These are phyloP conservation scores for Erpetoichthys calabaricus DNA, from an alignment of 2,797 vertebrate genomes.

Conservation along the genomic window DNA sequence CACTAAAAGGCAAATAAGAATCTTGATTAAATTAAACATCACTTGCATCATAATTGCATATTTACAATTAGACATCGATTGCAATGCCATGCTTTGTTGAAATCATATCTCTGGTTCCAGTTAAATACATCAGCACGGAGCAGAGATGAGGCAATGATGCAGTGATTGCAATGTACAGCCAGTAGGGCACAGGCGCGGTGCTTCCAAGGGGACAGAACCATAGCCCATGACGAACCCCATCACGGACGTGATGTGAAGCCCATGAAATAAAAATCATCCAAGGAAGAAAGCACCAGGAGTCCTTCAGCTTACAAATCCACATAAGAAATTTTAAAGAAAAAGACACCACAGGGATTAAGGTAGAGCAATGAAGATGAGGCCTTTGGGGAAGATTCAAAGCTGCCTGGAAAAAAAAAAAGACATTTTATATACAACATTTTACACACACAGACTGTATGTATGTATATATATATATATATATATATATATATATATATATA, in stretches of 20 bases:
- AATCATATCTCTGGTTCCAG: constrained; percentile 77
- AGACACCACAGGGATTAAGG: constrained; percentile 70
- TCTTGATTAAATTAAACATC: too few relatives aligned
- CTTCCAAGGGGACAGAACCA: constrained; percentile 89
- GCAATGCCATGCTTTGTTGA: constrained; percentile 77
- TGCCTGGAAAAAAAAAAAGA: constrained; percentile 45
- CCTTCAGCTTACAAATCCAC: constrained; percentile 76
- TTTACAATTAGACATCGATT: constrained; percentile 65
- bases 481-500: too few relatives aligned
- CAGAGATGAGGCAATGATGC: constrained; percentile 83
- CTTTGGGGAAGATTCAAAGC: constrained; percentile 72
- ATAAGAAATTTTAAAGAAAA: constrained; percentile 71
- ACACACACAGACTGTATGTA: too few relatives aligned
- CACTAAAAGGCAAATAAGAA: too few relatives aligned
- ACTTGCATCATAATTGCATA: not conserved
- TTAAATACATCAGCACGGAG: constrained; percentile 86
- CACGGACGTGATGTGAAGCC: constrained; percentile 83
- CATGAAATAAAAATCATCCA: constrained; percentile 91
- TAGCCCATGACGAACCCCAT: constrained; percentile 78
- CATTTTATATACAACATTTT: not conserved
- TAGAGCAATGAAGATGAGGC: constrained; percentile 84
- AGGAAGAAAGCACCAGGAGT: constrained; percentile 86
- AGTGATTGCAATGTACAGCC: constrained; percentile 81
- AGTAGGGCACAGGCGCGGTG: constrained; percentile 80
- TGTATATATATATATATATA: too few relatives aligned